Conservation (phyloP, 1,140 invertebrate genomes). For the Ganaspis sp. region DNA sequence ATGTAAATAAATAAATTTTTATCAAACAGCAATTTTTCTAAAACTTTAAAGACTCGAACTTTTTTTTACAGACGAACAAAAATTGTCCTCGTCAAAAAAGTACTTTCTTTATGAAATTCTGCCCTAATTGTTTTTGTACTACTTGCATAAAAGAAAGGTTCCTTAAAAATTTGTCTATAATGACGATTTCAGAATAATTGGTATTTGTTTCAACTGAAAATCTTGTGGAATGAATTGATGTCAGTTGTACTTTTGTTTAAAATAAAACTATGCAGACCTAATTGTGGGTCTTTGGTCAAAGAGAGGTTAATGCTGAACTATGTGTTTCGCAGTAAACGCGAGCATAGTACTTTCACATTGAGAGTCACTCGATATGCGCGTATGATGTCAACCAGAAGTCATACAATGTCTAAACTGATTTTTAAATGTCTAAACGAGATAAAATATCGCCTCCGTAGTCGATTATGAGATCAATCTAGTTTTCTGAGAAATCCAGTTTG, state of each 20-base stretch:
- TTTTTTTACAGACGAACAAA: too few species aligned
- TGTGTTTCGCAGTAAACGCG: constrained; percentile 59
- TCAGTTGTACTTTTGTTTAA: background rate
- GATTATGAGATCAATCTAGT: constrained; percentile 39
- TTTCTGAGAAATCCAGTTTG: constrained; percentile 40
- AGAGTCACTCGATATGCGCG: background rate
- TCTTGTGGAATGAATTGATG: background rate
- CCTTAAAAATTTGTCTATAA: too few species aligned
- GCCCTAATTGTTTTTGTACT: too few species aligned
- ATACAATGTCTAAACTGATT: constrained; percentile 4
- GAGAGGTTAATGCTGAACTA: constrained; percentile 63
- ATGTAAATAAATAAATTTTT: too few species aligned
- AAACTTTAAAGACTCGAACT: too few species aligned
- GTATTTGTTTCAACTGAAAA: background rate
- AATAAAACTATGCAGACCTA: constrained; percentile 47
- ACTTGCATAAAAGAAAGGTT: too few species aligned
- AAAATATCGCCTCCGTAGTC: constrained; percentile 40
- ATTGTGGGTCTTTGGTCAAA: constrained; percentile 63
- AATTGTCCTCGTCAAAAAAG: too few species aligned
- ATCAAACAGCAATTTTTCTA: too few species aligned
- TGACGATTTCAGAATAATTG: background rate
- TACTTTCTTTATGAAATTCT: too few species aligned
- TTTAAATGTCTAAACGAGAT: constrained; percentile 11
- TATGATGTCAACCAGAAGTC: constrained; percentile 29
- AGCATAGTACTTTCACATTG: constrained; percentile 54